Evolutionary conservation across 2,113 vertebrate genomes (phyloP).

Genomic region (Fukomys damarensis): DNA sequence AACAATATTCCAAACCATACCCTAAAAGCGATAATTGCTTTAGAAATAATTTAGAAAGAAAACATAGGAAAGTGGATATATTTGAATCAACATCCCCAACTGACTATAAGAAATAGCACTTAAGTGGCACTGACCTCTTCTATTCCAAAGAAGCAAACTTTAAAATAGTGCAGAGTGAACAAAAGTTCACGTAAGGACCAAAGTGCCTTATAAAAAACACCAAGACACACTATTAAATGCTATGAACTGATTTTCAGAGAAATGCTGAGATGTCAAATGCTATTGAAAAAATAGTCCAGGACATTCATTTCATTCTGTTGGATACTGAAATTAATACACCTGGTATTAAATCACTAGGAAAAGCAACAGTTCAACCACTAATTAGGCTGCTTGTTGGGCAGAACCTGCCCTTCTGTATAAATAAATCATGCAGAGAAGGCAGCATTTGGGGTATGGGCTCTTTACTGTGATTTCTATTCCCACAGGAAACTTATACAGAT

Average conservation of each 20-base stretch:
- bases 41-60: conserved; percentile 27
- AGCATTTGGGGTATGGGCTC: not conserved
- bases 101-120: not conserved
- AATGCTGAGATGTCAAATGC: not conserved
- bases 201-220: not conserved
- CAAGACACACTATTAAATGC: not conserved
- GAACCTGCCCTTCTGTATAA: not conserved
- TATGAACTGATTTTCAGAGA: conserved; percentile 54
- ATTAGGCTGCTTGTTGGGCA: not conserved
- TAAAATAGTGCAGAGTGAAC: not conserved
- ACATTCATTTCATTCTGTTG: conserved; percentile 27
- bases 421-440: conserved; percentile 21
- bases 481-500: conserved; percentile 12
- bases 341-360: not conserved
- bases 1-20: conserved; percentile 31
- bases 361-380: conserved; percentile 2
- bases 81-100: not conserved
- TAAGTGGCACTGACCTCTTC: not conserved
- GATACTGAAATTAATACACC: conserved; percentile 19
- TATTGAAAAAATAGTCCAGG: conserved; percentile 5
- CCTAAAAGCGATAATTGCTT: conserved; percentile 44
- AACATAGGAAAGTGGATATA: not conserved
- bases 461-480: not conserved
- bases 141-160: not conserved
- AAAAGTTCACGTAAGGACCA: not conserved